These are phyloP conservation scores for Dendrolimus houi DNA, from an alignment of 2,888 invertebrate genomes.

Conservation along the genomic window DNA sequence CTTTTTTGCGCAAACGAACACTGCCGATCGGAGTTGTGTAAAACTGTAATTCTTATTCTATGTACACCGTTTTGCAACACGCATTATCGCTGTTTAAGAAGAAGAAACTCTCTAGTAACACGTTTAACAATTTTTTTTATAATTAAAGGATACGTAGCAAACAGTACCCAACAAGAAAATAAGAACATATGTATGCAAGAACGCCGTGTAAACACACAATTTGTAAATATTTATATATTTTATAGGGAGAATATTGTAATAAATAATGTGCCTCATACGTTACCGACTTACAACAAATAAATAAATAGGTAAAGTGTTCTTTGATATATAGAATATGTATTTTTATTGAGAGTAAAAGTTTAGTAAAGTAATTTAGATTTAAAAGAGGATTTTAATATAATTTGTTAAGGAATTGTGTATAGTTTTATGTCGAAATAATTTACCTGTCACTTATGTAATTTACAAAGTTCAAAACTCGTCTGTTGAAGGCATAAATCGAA, in stretches of 20 bases:
- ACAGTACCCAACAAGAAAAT: too few species aligned
- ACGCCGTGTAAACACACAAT: background rate
- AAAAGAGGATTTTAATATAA: slow-evolving; percentile 70
- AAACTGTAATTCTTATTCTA: too few species aligned
- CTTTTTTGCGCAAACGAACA: too few species aligned
- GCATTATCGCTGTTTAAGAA: too few species aligned
- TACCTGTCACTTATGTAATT: slow-evolving; percentile 25
- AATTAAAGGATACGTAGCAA: too few species aligned
- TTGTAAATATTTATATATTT: slow-evolving; percentile 21
- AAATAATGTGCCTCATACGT: slow-evolving; percentile 70
- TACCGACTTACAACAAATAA: slow-evolving; percentile 58
- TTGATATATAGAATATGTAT: slow-evolving; percentile 71
- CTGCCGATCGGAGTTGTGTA: too few species aligned
- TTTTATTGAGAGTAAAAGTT: slow-evolving; percentile 54
- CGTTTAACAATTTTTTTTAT: too few species aligned
- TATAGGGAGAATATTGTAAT: slow-evolving; percentile 33
- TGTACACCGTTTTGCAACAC: too few species aligned
- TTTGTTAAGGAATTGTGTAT: slow-evolving; percentile 67
- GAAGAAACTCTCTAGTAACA: too few species aligned
- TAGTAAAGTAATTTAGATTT: slow-evolving; percentile 69
- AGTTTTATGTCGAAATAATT: slow-evolving; percentile 36
- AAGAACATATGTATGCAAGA: slow-evolving; percentile 3
- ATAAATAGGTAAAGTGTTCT: slow-evolving; percentile 65
- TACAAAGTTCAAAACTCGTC: background rate
- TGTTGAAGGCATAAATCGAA: too few species aligned